Conservation (phyloP, 2,888 invertebrate species). For the Galerucella pusilla region DNA sequence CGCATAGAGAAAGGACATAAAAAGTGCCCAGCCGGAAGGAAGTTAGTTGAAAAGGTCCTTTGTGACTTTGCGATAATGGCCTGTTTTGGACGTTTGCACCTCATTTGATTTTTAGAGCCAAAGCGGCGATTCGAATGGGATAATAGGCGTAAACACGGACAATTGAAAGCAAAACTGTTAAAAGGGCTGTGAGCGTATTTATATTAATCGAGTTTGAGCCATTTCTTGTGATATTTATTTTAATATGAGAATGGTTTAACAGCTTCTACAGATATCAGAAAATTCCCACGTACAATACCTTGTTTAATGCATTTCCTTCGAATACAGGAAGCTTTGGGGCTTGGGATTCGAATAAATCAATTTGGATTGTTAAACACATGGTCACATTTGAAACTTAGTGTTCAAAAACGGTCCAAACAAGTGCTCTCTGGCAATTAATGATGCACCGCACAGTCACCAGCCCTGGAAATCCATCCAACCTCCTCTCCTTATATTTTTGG, state of each 20-base stretch:
- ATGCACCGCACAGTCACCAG: too few relatives aligned
- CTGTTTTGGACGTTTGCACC: constrained; percentile 38
- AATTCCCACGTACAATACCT: too few relatives aligned
- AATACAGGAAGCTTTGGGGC: too few relatives aligned
- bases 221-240: neutral
- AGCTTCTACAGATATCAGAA: too few relatives aligned
- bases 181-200: neutral
- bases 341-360: too few relatives aligned
- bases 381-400: too few relatives aligned
- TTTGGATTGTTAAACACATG: too few relatives aligned
- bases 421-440: too few relatives aligned
- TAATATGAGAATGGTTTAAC: neutral
- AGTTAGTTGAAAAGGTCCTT: constrained; percentile 36
- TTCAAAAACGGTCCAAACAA: too few relatives aligned
- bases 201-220: neutral
- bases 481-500: too few relatives aligned
- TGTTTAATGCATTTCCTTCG: too few relatives aligned
- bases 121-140: constrained; percentile 11
- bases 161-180: neutral
- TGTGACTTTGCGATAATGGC: constrained; percentile 35
- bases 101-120: constrained; percentile 39
- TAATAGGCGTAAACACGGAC: constrained; percentile 15
- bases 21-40: constrained; percentile 45
- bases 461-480: too few relatives aligned
- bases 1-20: constrained; percentile 40